phyloP scores from a whole-genome alignment of 53 echinoderm and acorn worm genomes.

The Echinometra lucunter region DNA sequence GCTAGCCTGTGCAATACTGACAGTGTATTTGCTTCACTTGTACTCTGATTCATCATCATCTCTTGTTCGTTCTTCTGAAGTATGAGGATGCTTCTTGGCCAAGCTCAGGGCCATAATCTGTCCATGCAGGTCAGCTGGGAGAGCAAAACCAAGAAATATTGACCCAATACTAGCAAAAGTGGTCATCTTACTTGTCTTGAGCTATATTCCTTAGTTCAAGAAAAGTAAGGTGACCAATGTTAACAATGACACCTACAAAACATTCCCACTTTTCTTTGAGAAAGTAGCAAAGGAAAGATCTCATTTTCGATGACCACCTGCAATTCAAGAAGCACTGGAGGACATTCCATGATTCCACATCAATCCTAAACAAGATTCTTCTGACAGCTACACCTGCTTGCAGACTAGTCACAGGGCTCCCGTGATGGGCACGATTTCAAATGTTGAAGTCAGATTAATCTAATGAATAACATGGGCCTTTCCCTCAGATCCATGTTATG shows the following conservation, averaged over 20 bases:
- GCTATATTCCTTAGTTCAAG: too few relatives aligned
- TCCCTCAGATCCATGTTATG: background rate
- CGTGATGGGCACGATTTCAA: background rate
- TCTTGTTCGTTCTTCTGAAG: background rate
- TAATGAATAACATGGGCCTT: slow-evolving; percentile 21
- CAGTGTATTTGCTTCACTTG: background rate
- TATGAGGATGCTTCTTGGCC: background rate
- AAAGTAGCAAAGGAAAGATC: background rate
- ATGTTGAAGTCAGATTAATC: background rate
- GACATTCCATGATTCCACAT: background rate
- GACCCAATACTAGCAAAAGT: too few relatives aligned
- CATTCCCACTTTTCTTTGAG: too few relatives aligned
- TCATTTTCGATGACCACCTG: background rate
- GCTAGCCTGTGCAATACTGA: background rate
- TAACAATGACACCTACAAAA: background rate
- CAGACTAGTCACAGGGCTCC: background rate
- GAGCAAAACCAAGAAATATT: background rate
- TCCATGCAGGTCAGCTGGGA: background rate
- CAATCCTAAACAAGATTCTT: background rate
- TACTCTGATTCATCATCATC: background rate
- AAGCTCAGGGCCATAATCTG: background rate
- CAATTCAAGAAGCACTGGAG: background rate
- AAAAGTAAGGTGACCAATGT: background rate
- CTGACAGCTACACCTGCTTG: background rate
- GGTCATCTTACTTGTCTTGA: too few relatives aligned